Evolutionary conservation across 2,888 invertebrate species (phyloP), one percentile per base, ranked within the genome.

Genomic region (Acanthosepion pharaonis): DNA sequence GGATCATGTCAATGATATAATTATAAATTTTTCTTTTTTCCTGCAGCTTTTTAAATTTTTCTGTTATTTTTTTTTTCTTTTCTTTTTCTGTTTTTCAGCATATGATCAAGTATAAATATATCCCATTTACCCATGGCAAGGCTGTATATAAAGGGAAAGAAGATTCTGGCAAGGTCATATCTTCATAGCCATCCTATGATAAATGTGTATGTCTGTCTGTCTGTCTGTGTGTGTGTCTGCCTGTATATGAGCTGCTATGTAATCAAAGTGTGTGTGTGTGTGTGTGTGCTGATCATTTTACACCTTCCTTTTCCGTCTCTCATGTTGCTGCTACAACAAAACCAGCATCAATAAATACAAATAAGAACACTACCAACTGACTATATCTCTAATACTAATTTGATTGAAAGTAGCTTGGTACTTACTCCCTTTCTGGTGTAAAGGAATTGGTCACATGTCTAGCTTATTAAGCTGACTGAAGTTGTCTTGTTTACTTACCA

Each of bases 21-120:
- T 93, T 53, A 23, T 49, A 11, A 25, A 1, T 49, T 51, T 93
- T 93, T n/a, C 53, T 93, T 51, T 48, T 93, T 25, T 48, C 28
- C 42, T 48, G 9, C 49, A 42, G 48, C 42, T 15, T n/a, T 92
- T 48, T 48, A 48, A 49, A 92, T 92, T 25, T 92, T 49, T 92
- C 48, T 92, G 23, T 48, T 91, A 33, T 91, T 92, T 48, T 42
- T n/a, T 92, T 48, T 33, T 33, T 48, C 25, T 92, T n/a, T 78
- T 78, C 51, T 48, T 93, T 91, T 94, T 95, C 95, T 95, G 95
- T 93, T 95, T 96, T 97, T 98, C 98, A 99, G 99, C 99, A 99
- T 98, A 99, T 99, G 99, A 98, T 99, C 97, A 99, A 99, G 98
- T 99, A 99, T 98, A 98, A 99, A 98, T 99, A 99, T 98, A 98